Evolutionary conservation across 2,888 invertebrate genomes (phyloP).

Genomic region (Unio delphinus): DNA sequence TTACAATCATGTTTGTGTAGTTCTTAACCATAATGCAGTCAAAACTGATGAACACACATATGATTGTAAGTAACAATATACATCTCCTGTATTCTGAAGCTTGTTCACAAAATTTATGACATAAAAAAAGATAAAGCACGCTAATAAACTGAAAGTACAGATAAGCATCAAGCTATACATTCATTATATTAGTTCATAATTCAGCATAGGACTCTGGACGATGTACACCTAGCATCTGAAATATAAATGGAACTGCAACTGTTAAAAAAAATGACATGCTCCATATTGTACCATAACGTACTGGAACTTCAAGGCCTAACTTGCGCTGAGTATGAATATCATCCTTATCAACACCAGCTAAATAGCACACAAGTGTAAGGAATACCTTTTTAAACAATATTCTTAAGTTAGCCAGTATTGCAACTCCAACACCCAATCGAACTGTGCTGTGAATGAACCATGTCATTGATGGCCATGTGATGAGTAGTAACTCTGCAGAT

Average conservation of each 20-base stretch:
- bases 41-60: no score
- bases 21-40: no score
- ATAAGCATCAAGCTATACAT: no score
- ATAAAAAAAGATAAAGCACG: no score
- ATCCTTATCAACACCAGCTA: conserved; percentile 80
- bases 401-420: conserved; percentile 81
- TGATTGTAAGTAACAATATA: no score
- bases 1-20: no score
- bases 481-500: conserved; percentile 78
- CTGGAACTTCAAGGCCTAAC: conserved; percentile 81
- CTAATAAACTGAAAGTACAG: no score
- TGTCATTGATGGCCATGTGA: conserved; percentile 84
- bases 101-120: no score
- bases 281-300: conserved; percentile 87
- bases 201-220: conserved; percentile 89
- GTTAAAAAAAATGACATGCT: conserved; percentile 85
- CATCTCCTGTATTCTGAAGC: no score
- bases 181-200: conserved; percentile 74
- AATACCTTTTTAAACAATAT: conserved; percentile 79
- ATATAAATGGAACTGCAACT: conserved; percentile 84
- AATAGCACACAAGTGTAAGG: conserved; percentile 80
- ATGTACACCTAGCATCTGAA: conserved; percentile 83
- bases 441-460: conserved; percentile 64
- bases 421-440: conserved; percentile 83
- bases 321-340: conserved; percentile 75